Conservation (phyloP, 2,888 invertebrate species). For the Parapristionchus giblindavisi region DNA sequence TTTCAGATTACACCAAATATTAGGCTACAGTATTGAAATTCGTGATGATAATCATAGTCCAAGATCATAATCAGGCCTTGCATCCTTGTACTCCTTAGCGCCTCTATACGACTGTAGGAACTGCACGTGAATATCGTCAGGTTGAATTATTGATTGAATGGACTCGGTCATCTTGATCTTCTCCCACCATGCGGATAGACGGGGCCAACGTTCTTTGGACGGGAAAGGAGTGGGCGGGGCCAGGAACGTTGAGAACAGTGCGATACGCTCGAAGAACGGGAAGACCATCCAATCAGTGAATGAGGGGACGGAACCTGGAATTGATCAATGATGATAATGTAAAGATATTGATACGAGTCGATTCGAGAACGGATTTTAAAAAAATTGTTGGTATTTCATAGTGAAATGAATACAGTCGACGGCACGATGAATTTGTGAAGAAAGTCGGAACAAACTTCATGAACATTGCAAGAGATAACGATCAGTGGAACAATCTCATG, state of each 20-base stretch:
- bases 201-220: constrained; percentile 5
- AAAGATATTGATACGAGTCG: background rate
- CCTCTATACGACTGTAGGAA: constrained; percentile 28
- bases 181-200: constrained; percentile 6
- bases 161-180: background rate
- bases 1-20: too few species aligned
- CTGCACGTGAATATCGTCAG: constrained; percentile 16
- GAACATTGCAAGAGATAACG: too few species aligned
- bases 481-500: too few species aligned
- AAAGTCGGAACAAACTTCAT: too few species aligned
- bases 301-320: constrained; percentile 5
- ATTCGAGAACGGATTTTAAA: background rate
- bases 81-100: constrained; percentile 31
- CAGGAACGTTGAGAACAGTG: constrained; percentile 28
- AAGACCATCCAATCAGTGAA: constrained; percentile 30
- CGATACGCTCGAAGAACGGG: constrained; percentile 27
- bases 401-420: too few species aligned
- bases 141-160: constrained; percentile 10
- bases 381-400: too few species aligned
- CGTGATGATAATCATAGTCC: too few species aligned
- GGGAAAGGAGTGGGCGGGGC: constrained; percentile 32
- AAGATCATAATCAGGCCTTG: constrained; percentile 26
- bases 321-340: too few species aligned
- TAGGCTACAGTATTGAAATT: too few species aligned
- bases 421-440: too few species aligned